A percentile compares a stretch with the other conserved stretches of the same genome.
These are phyloP conservation scores for Bambusicola thoracicus DNA, from an alignment of 2,113 vertebrate species.

Conservation along the genomic window DNA sequence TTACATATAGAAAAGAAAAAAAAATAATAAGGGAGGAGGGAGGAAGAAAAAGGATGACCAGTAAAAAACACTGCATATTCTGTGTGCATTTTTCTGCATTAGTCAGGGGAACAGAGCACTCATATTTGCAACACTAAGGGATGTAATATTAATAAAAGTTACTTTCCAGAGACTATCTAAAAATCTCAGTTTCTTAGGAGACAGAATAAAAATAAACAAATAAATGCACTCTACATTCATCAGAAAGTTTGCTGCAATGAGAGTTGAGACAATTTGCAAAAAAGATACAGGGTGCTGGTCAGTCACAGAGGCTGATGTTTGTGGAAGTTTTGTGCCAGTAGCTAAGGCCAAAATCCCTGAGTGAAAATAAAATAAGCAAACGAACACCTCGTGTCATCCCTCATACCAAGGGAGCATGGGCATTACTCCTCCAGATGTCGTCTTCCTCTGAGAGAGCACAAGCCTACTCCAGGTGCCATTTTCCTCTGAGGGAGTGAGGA, in stretches of 20 bases:
- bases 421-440: background rate
- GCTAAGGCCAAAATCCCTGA: background rate
- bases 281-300: background rate
- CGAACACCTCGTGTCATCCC: background rate
- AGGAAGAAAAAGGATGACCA: background rate
- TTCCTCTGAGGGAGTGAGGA: background rate
- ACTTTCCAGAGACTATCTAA: background rate
- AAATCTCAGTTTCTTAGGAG: background rate
- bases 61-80: background rate
- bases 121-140: background rate
- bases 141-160: background rate
- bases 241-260: background rate
- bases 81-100: background rate
- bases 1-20: background rate
- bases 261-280: background rate
- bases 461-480: background rate
- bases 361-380: background rate
- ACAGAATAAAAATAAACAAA: background rate
- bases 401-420: background rate
- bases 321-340: background rate
- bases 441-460: background rate
- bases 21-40: rapidly evolving
- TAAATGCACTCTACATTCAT: background rate
- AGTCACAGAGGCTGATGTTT: background rate
- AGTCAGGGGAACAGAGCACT: background rate